Percentiles rank a stretch among this genome's conserved stretches.
phyloP scores from a whole-genome alignment of 1,140 invertebrate species.

The Macrocentrus cingulum region DNA sequence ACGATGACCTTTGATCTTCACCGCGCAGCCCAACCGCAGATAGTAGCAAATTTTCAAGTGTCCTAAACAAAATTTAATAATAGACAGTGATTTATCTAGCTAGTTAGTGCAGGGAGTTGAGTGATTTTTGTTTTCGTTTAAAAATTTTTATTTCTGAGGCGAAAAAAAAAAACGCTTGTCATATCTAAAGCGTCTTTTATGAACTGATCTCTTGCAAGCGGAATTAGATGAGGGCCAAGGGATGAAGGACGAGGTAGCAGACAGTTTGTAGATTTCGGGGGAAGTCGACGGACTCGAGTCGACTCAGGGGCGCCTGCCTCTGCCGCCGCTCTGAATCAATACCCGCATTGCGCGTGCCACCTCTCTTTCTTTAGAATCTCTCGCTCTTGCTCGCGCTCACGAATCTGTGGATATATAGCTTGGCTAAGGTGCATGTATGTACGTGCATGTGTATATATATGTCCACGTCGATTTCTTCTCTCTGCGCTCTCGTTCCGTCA shows the following conservation, averaged over 20 bases:
- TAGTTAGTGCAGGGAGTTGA: too few relatives aligned
- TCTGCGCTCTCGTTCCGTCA: constrained; percentile 30
- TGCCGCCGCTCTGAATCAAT: constrained; percentile 56
- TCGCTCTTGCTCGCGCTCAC: constrained; percentile 32
- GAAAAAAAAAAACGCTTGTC: too few relatives aligned
- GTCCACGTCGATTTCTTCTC: constrained; percentile 31
- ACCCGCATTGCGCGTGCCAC: constrained; percentile 60
- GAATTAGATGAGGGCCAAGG: not conserved
- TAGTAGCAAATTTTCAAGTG: not conserved
- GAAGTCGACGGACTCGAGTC: constrained; percentile 51
- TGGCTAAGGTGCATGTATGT: too few relatives aligned
- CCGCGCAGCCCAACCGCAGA: not conserved
- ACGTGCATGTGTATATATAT: too few relatives aligned
- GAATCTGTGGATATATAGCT: too few relatives aligned
- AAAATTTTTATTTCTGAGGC: not conserved
- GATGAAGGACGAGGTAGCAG: constrained; percentile 4
- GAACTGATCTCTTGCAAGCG: not conserved
- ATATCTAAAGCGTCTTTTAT: not conserved
- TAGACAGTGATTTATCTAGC: too few relatives aligned
- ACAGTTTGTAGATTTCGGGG: constrained; percentile 30
- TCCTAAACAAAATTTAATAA: not conserved
- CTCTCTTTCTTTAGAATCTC: constrained; percentile 42
- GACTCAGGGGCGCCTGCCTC: constrained; percentile 47
- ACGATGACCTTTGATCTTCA: constrained; percentile 25
- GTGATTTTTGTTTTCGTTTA: constrained; percentile 4